Evolutionary conservation across 2,113 vertebrate species (phyloP).

Genomic region (Vombatus ursinus): DNA sequence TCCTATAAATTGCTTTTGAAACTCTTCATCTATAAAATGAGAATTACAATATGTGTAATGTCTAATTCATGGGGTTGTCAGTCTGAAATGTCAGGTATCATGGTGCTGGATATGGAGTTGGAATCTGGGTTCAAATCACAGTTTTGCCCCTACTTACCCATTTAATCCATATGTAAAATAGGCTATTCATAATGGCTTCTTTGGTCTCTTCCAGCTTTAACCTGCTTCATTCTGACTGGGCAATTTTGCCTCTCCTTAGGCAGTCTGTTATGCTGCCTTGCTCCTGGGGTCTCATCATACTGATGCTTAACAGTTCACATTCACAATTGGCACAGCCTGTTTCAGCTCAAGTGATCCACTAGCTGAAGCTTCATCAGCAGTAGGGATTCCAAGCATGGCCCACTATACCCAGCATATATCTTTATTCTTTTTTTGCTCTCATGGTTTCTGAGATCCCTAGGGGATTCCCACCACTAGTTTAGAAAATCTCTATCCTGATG

Average conservation of each 20-base stretch:
- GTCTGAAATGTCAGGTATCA: no score
- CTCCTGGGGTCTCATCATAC: neutral
- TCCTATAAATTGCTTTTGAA: no score
- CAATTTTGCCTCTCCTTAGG: neutral
- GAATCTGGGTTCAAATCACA: no score
- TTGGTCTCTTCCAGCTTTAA: neutral
- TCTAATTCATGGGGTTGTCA: no score
- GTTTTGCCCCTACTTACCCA: no score
- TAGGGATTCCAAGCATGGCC: neutral
- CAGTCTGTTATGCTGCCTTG: neutral
- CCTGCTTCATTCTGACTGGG: neutral
- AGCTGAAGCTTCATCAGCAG: neutral
- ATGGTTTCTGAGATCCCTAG: neutral
- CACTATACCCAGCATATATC: neutral
- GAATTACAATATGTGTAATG: no score
- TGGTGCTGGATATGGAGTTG: no score
- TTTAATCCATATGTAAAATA: no score
- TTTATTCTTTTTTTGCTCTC: neutral
- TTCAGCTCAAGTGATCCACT: neutral
- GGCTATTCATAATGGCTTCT: no score
- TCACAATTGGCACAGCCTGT: neutral
- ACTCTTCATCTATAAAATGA: no score
- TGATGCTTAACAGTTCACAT: neutral
- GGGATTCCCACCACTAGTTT: neutral
- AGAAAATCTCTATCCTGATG: neutral